Evolutionary conservation across 2,888 invertebrate species (phyloP).

Genomic region (Teleogryllus oceanicus): DNA sequence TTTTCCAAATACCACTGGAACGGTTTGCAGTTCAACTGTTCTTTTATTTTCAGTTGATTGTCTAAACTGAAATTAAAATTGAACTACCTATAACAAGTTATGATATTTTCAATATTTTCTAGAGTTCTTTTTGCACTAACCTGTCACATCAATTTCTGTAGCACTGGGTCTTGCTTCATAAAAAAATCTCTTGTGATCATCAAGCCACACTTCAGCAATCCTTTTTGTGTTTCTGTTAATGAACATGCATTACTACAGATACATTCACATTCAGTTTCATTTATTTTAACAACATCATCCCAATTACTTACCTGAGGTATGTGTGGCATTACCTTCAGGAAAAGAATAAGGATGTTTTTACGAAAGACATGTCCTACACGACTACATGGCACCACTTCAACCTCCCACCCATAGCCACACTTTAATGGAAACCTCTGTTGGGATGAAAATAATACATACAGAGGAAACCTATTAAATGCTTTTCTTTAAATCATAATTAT

Average conservation of each 20-base stretch:
- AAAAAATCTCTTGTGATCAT: constrained; percentile 49
- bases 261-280: background rate
- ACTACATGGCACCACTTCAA: constrained; percentile 50
- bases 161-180: constrained; percentile 46
- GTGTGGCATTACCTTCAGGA: constrained; percentile 43
- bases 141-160: constrained; percentile 38
- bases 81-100: background rate
- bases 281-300: too few species aligned
- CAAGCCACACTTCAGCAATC: constrained; percentile 50
- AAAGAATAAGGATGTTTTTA: constrained; percentile 44
- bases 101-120: background rate
- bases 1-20: constrained; percentile 57
- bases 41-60: constrained; percentile 38
- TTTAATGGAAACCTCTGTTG: constrained; percentile 42
- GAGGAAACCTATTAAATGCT: too few species aligned
- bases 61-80: constrained; percentile 37
- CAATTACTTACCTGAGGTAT: constrained; percentile 45
- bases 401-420: constrained; percentile 50
- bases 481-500: too few species aligned
- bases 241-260: background rate
- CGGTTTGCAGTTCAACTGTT: constrained; percentile 50
- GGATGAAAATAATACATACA: background rate
- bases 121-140: constrained; percentile 31
- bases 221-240: constrained; percentile 47
- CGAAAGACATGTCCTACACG: constrained; percentile 50